Conservation (phyloP, 2,797 vertebrate genomes). For the Enteromius paludinosus region DNA sequence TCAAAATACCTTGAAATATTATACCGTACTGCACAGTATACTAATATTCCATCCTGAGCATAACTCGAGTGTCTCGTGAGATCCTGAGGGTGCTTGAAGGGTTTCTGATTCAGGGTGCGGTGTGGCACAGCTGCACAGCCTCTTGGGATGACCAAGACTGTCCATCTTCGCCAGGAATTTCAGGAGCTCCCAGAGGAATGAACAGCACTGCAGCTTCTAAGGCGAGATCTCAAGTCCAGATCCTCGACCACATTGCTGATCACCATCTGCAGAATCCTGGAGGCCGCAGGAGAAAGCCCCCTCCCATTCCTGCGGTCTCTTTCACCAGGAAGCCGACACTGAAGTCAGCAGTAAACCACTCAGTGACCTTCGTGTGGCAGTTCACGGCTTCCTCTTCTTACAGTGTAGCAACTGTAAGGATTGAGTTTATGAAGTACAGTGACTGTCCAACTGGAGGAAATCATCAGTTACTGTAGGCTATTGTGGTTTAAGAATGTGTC, state of each 20-base stretch:
- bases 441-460: conserved; percentile 26
- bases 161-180: conserved; percentile 56
- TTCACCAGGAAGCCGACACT: conserved; percentile 37
- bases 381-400: conserved; percentile 36
- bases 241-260: conserved; percentile 31
- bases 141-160: conserved; percentile 11
- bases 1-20: background rate
- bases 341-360: conserved; percentile 40
- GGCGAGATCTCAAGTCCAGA: conserved; percentile 38
- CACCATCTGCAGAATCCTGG: conserved; percentile 40
- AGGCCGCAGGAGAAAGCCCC: conserved; percentile 40
- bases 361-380: conserved; percentile 15
- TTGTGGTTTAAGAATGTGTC: conserved; percentile 24
- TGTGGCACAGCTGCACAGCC: conserved; percentile 54
- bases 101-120: conserved; percentile 53
- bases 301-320: conserved; percentile 49
- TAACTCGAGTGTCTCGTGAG: background rate
- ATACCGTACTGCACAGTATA: background rate
- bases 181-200: conserved; percentile 58
- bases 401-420: conserved; percentile 26
- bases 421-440: conserved; percentile 28
- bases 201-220: conserved; percentile 43
- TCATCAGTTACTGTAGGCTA: conserved; percentile 20
- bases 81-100: conserved; percentile 36
- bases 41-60: background rate